Percentiles rank a stretch among this genome's conserved stretches.
phyloP scores from a whole-genome alignment of 2,113 vertebrate genomes.

The Sminthopsis crassicaudata region DNA sequence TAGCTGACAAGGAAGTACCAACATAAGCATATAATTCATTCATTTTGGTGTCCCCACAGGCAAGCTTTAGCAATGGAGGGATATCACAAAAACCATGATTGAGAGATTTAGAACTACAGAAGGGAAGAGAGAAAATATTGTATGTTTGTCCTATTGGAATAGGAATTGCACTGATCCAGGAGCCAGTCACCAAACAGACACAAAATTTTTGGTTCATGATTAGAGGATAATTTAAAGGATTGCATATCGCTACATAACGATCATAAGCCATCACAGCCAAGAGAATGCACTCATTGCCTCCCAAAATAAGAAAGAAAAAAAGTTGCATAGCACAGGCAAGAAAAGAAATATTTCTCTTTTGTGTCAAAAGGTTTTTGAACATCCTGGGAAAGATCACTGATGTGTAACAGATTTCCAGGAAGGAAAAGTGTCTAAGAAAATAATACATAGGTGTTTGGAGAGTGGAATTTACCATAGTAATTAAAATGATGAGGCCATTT shows the following conservation, averaged over 20 bases:
- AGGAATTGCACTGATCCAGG: slow-evolving; percentile 47
- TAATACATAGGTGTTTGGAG: slow-evolving; percentile 64
- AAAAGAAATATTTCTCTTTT: slow-evolving; percentile 35
- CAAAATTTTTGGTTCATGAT: slow-evolving; percentile 62
- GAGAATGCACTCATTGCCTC: slow-evolving; percentile 68
- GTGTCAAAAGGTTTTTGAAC: slow-evolving; percentile 41
- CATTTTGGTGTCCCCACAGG: background rate
- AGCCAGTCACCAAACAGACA: slow-evolving; percentile 44
- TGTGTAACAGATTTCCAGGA: slow-evolving; percentile 64
- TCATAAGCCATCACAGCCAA: slow-evolving; percentile 76
- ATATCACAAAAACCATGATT: background rate
- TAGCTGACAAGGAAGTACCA: background rate
- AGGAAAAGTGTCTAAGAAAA: slow-evolving; percentile 68
- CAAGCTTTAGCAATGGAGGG: background rate
- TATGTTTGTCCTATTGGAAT: slow-evolving; percentile 33
- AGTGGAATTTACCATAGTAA: slow-evolving; percentile 53
- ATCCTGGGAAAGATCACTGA: slow-evolving; percentile 59
- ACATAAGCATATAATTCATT: background rate
- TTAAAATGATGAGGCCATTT: slow-evolving; percentile 55
- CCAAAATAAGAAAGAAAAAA: slow-evolving; percentile 56
- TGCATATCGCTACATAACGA: slow-evolving; percentile 69
- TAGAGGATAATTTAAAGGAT: slow-evolving; percentile 66
- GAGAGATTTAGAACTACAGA: background rate
- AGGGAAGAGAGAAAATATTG: slow-evolving; percentile 57
- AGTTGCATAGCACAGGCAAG: slow-evolving; percentile 57